Conservation (phyloP, 2,797 vertebrate species). For the Pelobates cultripes region DNA sequence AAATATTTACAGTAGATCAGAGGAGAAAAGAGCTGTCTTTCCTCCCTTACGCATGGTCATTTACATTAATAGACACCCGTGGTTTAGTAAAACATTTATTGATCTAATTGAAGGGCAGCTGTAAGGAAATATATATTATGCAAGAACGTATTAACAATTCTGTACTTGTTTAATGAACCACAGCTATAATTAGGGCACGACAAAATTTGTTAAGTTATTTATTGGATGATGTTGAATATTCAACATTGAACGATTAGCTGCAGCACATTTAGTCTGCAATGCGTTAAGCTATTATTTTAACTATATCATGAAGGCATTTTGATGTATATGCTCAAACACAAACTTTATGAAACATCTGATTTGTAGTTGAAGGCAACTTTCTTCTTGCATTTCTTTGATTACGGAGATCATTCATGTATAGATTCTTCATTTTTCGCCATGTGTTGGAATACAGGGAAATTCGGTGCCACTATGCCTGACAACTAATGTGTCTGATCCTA, state of each 20-base stretch:
- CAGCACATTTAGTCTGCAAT: constrained; percentile 14
- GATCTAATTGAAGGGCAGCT: constrained; percentile 41
- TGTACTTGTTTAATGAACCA: constrained; percentile 32
- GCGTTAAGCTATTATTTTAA: too few species aligned
- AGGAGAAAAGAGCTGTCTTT: neutral
- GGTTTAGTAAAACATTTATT: constrained; percentile 39
- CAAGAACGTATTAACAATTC: constrained; percentile 22
- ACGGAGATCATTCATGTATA: too few species aligned
- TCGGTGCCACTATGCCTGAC: too few species aligned
- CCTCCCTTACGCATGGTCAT: constrained; percentile 12
- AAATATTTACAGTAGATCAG: neutral
- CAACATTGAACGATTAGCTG: constrained; percentile 35
- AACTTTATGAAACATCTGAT: too few species aligned
- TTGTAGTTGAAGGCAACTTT: too few species aligned
- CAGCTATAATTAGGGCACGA: constrained; percentile 22
- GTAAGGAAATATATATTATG: constrained; percentile 31
- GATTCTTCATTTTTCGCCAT: too few species aligned
- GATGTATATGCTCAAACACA: too few species aligned
- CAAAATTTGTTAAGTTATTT: neutral
- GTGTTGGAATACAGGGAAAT: too few species aligned
- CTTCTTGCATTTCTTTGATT: too few species aligned
- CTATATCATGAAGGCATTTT: too few species aligned
- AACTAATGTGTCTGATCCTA: too few species aligned
- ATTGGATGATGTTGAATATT: constrained; percentile 38
- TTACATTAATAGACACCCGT: constrained; percentile 47